Evolutionary conservation across 2,888 invertebrate genomes (phyloP).

Genomic region (Hyles lineata): DNA sequence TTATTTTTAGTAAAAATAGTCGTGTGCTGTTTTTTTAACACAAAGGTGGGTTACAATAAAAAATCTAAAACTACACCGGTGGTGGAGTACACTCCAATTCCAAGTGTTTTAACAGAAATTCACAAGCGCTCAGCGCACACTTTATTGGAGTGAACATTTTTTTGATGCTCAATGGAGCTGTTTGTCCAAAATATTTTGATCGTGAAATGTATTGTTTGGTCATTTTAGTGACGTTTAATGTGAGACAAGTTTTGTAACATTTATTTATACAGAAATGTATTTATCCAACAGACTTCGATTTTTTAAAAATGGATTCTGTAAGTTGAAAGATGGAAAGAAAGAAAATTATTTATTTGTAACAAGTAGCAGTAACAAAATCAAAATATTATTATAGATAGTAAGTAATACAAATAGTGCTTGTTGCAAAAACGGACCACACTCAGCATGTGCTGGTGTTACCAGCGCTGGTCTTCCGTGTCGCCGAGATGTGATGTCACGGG

Average conservation of each 20-base stretch:
- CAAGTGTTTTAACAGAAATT: constrained; percentile 13
- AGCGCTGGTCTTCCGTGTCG: no score
- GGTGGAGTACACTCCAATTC: background rate
- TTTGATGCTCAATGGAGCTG: background rate
- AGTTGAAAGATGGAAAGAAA: no score
- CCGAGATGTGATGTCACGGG: no score
- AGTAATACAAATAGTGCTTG: no score
- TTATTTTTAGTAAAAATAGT: background rate
- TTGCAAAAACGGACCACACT: no score
- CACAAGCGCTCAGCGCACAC: constrained; percentile 5
- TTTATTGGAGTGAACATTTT: background rate
- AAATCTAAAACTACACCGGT: background rate
- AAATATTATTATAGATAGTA: no score
- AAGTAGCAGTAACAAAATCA: no score
- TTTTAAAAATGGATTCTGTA: no score
- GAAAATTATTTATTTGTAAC: no score
- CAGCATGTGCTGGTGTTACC: no score
- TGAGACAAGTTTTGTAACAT: background rate
- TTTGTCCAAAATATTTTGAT: background rate
- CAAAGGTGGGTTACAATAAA: background rate
- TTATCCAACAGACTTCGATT: no score
- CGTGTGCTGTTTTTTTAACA: constrained; percentile 5
- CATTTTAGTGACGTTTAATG: background rate
- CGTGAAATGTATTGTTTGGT: background rate
- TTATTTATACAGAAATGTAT: no score